Base-by-base conservation (phyloP, 2,113 vertebrate species). In the Pipa parva region DNA sequence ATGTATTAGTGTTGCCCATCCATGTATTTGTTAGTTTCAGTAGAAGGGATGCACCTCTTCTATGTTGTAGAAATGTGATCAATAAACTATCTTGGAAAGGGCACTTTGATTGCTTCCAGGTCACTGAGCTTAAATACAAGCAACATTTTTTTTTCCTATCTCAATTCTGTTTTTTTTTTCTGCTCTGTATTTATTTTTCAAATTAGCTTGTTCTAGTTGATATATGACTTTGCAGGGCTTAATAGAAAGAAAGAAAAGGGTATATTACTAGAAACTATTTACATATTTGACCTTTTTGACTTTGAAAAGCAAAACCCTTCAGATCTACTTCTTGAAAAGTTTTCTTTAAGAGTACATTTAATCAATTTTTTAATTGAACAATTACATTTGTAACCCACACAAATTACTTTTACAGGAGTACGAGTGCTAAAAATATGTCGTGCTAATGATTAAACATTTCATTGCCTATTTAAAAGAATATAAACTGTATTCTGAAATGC, bases 401-500 rank as follows among this genome's bases (percentile, higher is more conserved):
- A 42, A 42, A n/a, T 11, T n/a, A 42, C 6, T 42, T 42, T 42
- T 42, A n/a, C 10, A 31, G 10, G n/a, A 42, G 37, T 58, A 12
- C 36, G 11, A 36, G 9, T 36, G 15, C 29, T 57, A 36, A 57
- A 21, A 12, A 57, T 71, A 67, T 72, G 77, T 77, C 9, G 75
- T 39, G 63, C 72, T 73, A 55, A 69, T 73, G 80, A 71, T 79
- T 79, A 76, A 39, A 81, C 72, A 72, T 18, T 63, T 81, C 80
- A 78, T 21, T 72, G 75, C n/a, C 42, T 29, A 73, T 75, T 77
- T 77, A 74, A 76, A 65, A 81, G 36, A 79, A 80, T 45, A 71
- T 71, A 79, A 80, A 76, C 21, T 36, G 29, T 22, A 18, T 22
- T 12, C 12, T 22, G 20, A 33, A 58, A 22, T 24, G 48, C 48